Evolutionary conservation across 2,113 vertebrate species (phyloP), one percentile per base, ranked within the genome.

Genomic region (Apaloderma vittatum): DNA sequence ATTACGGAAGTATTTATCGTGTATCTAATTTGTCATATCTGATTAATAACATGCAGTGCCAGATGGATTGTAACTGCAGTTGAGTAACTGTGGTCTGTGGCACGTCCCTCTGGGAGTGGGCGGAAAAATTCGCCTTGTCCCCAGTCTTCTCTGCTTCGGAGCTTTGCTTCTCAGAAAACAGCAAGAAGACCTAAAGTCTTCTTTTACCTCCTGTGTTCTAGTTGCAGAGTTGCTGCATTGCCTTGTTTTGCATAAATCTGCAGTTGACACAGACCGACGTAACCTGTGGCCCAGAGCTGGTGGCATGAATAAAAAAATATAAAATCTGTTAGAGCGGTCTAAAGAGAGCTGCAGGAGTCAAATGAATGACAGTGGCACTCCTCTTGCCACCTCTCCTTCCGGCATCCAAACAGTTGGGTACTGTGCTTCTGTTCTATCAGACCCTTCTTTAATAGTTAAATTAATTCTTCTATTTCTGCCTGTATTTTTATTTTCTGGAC

Each of bases 301-400:
- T 70, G 49, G 17, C 70, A 66, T 23, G 57, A 91, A 91, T 86
- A 27, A 57, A 70, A 76, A 80, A 89, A 77, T n/a, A 40, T 40
- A 40, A 40, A 58, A 40, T 52, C 62, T 58, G 62, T 48, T 52
- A n/a, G 29, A 65, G 70, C 68, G 30, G 9, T 86, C 80, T 87
- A 32, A 63, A 59, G 59, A 78, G 61, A 91, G 19, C 51, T 57
- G 36, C 70, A 81, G 79, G 54, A 46, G 86, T 72, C 55, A 93
- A 59, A 43, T 4, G n/a, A 48, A 43, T 63, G 68, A 52, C 0
- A 0, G 73, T 22, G 68, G 54, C 12, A 6, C 62, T 82, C 70
- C 8, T 67, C 58, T 72, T 70, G 74, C 34, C 66, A 24, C 10
- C 21, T 71, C 55, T 77, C 40, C 46, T 91, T 62, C 24, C 0